Conservation (phyloP, 2,888 invertebrate genomes). For the Idaea biselata region DNA sequence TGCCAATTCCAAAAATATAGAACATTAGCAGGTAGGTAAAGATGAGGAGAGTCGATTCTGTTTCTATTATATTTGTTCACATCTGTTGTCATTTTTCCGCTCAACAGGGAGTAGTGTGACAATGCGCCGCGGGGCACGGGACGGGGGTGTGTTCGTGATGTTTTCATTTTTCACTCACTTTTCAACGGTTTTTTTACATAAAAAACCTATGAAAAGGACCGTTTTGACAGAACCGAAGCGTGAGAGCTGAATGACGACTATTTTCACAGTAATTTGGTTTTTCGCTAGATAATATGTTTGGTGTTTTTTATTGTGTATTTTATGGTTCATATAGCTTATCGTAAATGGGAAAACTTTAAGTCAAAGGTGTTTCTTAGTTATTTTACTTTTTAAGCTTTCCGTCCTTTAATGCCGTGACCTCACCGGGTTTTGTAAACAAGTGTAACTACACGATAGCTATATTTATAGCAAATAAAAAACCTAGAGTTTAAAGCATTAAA, state of each 20-base stretch:
- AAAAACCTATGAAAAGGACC: slow-evolving; percentile 44
- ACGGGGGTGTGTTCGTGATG: slow-evolving; percentile 56
- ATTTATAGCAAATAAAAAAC: too few relatives aligned
- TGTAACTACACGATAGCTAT: too few relatives aligned
- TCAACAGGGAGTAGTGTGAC: slow-evolving; percentile 63
- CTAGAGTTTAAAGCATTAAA: neutral
- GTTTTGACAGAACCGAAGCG: slow-evolving; percentile 42
- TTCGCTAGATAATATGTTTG: slow-evolving; percentile 15
- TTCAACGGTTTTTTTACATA: slow-evolving; percentile 48
- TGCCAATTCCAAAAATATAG: too few relatives aligned
- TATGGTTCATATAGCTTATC: neutral
- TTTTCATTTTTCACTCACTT: slow-evolving; percentile 74
- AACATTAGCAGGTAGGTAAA: too few relatives aligned
- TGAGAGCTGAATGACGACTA: slow-evolving; percentile 22
- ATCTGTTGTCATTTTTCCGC: slow-evolving; percentile 60
- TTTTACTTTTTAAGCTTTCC: too few relatives aligned
- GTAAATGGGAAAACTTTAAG: neutral
- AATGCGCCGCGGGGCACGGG: slow-evolving; percentile 46
- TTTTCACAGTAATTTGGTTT: slow-evolving; percentile 31
- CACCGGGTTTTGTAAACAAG: too few relatives aligned
- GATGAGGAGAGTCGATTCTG: slow-evolving; percentile 15
- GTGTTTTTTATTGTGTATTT: slow-evolving; percentile 5
- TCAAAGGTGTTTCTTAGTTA: too few relatives aligned
- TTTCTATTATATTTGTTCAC: slow-evolving; percentile 37
- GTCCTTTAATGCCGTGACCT: too few relatives aligned